Evolutionary conservation across 2,797 vertebrate genomes (phyloP).

Genomic region (Sarcoramphus papa): DNA sequence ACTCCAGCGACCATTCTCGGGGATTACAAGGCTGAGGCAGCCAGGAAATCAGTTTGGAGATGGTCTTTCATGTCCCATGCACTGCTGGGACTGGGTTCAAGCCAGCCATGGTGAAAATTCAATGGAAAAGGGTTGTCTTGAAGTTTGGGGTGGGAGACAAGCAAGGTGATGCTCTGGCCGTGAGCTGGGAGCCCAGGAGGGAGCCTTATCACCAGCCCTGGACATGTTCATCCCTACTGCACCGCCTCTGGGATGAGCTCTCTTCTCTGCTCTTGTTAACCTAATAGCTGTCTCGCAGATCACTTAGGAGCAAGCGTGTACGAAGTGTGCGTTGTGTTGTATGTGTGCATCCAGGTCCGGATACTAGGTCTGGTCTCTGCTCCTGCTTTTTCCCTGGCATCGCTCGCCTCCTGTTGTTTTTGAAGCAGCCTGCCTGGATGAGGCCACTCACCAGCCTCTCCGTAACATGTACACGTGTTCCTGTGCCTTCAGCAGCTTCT

Average conservation of each 20-base stretch:
- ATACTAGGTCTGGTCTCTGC: neutral
- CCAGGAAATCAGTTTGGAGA: neutral
- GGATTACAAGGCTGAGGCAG: neutral
- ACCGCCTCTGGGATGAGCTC: neutral
- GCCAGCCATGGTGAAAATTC: neutral
- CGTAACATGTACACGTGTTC: neutral
- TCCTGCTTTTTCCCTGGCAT: neutral
- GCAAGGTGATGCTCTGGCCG: accelerated
- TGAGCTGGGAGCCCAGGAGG: neutral
- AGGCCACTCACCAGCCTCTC: neutral
- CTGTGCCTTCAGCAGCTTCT: conserved; percentile 32
- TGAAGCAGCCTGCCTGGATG: neutral
- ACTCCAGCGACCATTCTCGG: neutral
- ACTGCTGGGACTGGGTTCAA: neutral
- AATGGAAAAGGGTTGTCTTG: neutral
- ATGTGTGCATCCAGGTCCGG: neutral
- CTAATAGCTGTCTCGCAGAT: neutral
- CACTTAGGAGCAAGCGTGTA: neutral
- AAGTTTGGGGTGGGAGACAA: neutral
- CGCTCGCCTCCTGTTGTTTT: neutral
- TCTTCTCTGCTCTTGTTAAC: neutral
- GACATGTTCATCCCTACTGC: neutral
- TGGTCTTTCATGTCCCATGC: neutral
- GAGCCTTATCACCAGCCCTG: neutral
- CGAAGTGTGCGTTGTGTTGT: accelerated